Percentiles rank a stretch among this genome's conserved stretches.
phyloP scores from a whole-genome alignment of 2,888 invertebrate genomes.

The Camptogramma bilineatum region DNA sequence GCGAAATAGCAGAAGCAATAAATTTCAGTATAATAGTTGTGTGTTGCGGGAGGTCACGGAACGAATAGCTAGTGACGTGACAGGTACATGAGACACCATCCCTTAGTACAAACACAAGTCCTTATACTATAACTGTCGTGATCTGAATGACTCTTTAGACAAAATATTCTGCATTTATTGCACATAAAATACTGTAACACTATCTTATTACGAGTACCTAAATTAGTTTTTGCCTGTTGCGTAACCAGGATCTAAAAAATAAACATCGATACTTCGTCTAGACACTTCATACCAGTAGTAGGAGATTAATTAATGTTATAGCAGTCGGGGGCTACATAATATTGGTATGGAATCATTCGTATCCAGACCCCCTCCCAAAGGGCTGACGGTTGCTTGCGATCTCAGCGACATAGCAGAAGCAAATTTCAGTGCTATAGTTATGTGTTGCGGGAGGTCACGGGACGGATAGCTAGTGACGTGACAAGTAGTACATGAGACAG shows the following conservation, averaged over 20 bases:
- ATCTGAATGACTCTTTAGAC: no score
- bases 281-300: not conserved
- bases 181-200: no score
- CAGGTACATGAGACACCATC: not conserved
- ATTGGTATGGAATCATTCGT: not conserved
- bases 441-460: not conserved
- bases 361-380: not conserved
- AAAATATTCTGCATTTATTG: no score
- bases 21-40: not conserved
- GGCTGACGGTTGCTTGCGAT: not conserved
- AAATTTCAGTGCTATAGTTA: not conserved
- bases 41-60: not conserved
- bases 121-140: no score
- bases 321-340: not conserved
- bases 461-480: not conserved
- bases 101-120: no score
- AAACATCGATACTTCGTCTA: not conserved
- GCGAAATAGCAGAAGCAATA: not conserved
- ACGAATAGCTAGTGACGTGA: not conserved
- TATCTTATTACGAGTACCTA: no score
- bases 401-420: not conserved
- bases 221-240: no score
- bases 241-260: not conserved
- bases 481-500: not conserved
- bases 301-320: not conserved